A percentile compares a stretch with the other conserved stretches of the same genome.
phyloP scores from a whole-genome alignment of 2,888 invertebrate genomes.

The Chymomyza caudatula region DNA sequence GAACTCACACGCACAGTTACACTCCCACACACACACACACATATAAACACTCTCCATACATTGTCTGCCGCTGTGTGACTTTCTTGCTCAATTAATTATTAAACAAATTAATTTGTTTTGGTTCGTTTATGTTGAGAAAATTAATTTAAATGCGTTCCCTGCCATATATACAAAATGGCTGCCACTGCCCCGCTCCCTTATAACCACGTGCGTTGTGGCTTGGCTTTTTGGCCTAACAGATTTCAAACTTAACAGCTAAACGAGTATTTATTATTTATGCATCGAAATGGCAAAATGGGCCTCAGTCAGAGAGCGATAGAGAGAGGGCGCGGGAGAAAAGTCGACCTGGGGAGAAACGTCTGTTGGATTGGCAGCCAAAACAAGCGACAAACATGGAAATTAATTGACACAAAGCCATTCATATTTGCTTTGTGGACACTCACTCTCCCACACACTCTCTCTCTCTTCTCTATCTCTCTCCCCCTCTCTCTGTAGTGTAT shows the following conservation, averaged over 20 bases:
- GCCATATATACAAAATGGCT: conserved; percentile 13
- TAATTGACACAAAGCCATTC: conserved; percentile 46
- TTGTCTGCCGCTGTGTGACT: conserved; percentile 49
- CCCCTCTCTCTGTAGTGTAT: too few relatives aligned
- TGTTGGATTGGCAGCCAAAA: conserved; percentile 26
- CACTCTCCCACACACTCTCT: too few relatives aligned
- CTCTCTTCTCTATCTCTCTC: too few relatives aligned
- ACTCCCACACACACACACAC: conserved; percentile 1
- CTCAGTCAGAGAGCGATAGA: not conserved
- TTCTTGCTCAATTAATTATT: conserved; percentile 71
- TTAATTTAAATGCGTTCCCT: conserved; percentile 66
- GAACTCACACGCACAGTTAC: conserved; percentile 4
- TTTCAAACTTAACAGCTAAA: conserved; percentile 23
- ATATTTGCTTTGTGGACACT: conserved; percentile 19
- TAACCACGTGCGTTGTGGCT: conserved; percentile 8
- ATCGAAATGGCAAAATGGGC: conserved; percentile 10
- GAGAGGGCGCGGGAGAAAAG: too few relatives aligned
- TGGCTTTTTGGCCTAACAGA: conserved; percentile 19
- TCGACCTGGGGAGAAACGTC: not conserved
- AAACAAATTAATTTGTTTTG: conserved; percentile 67
- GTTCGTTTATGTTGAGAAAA: conserved; percentile 55
- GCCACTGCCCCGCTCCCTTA: not conserved
- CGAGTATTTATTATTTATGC: conserved; percentile 57
- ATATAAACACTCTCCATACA: conserved; percentile 49
- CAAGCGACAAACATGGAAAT: conserved; percentile 43